Evolutionary conservation across 2,113 vertebrate genomes (phyloP), one percentile per base, ranked within the genome.

Genomic region (Periophthalmodon schlosseri): DNA sequence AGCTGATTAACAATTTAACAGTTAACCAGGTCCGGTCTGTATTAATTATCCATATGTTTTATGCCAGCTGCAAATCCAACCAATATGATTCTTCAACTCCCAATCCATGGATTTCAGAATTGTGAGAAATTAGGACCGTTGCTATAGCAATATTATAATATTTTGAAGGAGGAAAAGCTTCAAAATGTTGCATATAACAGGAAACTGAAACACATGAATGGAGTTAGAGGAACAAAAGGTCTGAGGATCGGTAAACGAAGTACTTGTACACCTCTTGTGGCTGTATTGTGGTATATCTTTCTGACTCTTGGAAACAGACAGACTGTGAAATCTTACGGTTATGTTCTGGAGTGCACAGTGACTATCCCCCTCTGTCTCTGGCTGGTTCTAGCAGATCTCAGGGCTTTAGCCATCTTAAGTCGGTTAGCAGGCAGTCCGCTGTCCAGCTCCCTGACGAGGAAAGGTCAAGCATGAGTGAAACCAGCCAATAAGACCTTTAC

Each of bases 401-500:
- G 5, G 72, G 79, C 75, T 73, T 84, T 69, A 83, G 76, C 21
- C 47, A 49, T 70, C 57, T 60, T 68, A 76, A 73, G 78, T 81
- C 69, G 61, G 71, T 66, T 67, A 64, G 74, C 61, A 77, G 65
- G 63, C 33, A 75, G 66, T 58, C 28, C 0, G 33, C 73, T 71
- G 70, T 77, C 73, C 21, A 57, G 71, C 75, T 75, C 71, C 76
- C 73, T 81, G 18, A 66, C 64, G 81, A 74, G 79, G 14, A 79
- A 85, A 87, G 84, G 85, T 87, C 84, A 84, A 71, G 83, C 85
- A 78, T 80, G 76, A 89, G 49, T 86, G 72, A 84, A 84, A 85
- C 79, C 73, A 50, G 46, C 84, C 87, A 86, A 81, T 85, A 78
- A 81, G 82, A 86, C 60, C 80, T 77, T 69, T 68, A 69, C 66